Base-by-base conservation (phyloP, 2,888 invertebrate genomes). In the Oligia strigilis region DNA sequence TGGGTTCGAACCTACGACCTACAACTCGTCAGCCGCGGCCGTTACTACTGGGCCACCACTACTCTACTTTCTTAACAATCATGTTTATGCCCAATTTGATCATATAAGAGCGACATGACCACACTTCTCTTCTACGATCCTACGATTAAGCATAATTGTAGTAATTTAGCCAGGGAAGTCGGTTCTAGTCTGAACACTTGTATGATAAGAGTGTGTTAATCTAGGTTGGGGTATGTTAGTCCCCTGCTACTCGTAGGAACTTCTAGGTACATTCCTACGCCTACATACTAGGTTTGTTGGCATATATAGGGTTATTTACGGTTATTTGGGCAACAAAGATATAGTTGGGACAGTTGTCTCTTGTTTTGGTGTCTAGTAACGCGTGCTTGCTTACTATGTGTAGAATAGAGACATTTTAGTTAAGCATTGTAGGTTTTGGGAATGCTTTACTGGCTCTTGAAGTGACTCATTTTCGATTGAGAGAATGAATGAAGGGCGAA, bases 181-280 rank as follows among this genome's bases (percentile, higher is more conserved):
- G 52, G 71, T 80, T 43, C 77, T 78, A 75, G 75, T 17, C 75
- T 58, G 75, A 78, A 80, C 58, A 77, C 75, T 87, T 82, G 85
- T 14, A 66, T 75, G 87, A 85, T 83, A 85, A 83, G 80, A 75
- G 76, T 69, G 79, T 87, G 83, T 82, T 79, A 80, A 87, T 83
- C 72, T 43, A n/a, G 58, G 64, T 2, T 46, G 75, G 73, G 79
- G 55, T 64, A 55, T 70, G 72, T 72, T 71, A 58, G 71, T 64
- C 52, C n/a, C 46, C 52, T 36, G 55, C 52, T 60, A 60, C 36
- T 52, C 29, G n/a, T 60, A 36, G 43, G n/a, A 43, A 52, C 70
- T 60, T 14, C 80, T 77, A 36, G 77, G 43, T 66, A 78, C 65
- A 69, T 81, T 69, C 67, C 55, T 69, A 74, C 40, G 55, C 23